A percentile compares a stretch with the other conserved stretches of the same genome.
These are phyloP conservation scores for Gari tellinella DNA, from an alignment of 2,888 invertebrate species.

Conservation along the genomic window DNA sequence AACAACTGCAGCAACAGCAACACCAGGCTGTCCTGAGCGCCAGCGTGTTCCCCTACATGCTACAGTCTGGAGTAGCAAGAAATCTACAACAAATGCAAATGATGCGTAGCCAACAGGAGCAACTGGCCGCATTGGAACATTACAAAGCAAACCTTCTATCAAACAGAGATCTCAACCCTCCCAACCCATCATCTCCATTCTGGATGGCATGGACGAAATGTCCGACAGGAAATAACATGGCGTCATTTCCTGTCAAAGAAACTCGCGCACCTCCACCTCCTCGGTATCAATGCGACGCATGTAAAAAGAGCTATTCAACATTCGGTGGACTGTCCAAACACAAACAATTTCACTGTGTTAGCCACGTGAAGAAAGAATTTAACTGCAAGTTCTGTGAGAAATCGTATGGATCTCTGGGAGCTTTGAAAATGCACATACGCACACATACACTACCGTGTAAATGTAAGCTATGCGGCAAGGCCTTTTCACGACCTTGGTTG, in stretches of 20 bases:
- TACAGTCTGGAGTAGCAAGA: slow-evolving; percentile 11
- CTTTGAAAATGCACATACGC: slow-evolving; percentile 99
- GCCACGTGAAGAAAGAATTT: slow-evolving; percentile 94
- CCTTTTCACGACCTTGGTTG: slow-evolving; percentile 98
- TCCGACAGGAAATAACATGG: slow-evolving; percentile 24
- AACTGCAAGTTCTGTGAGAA: slow-evolving; percentile 98
- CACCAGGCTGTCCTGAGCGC: slow-evolving; percentile 23
- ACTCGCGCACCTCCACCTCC: slow-evolving; percentile 53
- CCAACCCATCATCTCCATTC: slow-evolving; percentile 18
- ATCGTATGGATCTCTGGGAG: slow-evolving; percentile 96
- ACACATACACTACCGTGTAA: slow-evolving; percentile 99
- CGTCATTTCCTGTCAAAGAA: slow-evolving; percentile 47
- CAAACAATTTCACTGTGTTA: slow-evolving; percentile 97
- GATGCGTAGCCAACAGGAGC: slow-evolving; percentile 45
- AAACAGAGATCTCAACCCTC: neutral
- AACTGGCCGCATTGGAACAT: slow-evolving; percentile 34
- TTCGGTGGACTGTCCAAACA: slow-evolving; percentile 98
- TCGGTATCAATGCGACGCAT: slow-evolving; percentile 94
- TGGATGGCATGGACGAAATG: slow-evolving; percentile 55
- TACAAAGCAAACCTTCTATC: slow-evolving; percentile 17
- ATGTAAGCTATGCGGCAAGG: slow-evolving; percentile 97
- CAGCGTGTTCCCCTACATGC: slow-evolving; percentile 22
- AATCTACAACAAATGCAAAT: slow-evolving; percentile 39
- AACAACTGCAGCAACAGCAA: slow-evolving; percentile 17
- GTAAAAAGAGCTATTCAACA: slow-evolving; percentile 97